Conservation (phyloP, 2,888 invertebrate species). For the Steinernema carpocapsae region DNA sequence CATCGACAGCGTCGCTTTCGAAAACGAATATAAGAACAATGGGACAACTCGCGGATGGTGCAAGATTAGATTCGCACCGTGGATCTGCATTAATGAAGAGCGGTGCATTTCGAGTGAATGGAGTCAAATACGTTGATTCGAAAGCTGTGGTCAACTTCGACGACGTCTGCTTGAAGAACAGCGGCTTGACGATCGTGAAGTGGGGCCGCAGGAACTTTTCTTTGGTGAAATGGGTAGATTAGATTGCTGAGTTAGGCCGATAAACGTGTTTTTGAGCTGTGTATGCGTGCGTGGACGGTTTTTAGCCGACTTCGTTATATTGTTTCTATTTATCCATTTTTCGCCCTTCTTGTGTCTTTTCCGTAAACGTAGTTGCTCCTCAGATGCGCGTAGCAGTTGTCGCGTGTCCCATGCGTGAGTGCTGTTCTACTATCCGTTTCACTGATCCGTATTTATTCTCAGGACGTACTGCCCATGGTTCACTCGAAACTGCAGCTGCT, state of each 20-base stretch:
- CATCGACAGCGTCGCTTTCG: neutral
- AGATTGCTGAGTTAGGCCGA: neutral
- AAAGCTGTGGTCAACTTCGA: neutral
- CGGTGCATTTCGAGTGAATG: conserved; percentile 11
- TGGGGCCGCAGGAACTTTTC: neutral
- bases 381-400: too few relatives aligned
- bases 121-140: neutral
- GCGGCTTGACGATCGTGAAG: neutral
- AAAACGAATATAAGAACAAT: neutral
- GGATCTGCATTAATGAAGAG: conserved; percentile 14
- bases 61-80: conserved; percentile 2
- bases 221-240: neutral
- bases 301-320: neutral
- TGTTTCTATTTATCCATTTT: conserved; percentile 23
- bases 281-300: neutral
- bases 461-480: conserved; percentile 3
- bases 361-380: neutral
- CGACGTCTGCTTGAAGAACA: neutral
- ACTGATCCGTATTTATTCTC: too few relatives aligned
- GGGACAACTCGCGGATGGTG: conserved; percentile 6
- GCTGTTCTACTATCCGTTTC: too few relatives aligned
- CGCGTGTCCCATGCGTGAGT: too few relatives aligned
- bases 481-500: conserved; percentile 54
- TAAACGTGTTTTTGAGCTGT: neutral
- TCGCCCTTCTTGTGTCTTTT: neutral